Evolutionary conservation across 2,797 vertebrate species (phyloP).

Genomic region (Bovichtus variegatus): DNA sequence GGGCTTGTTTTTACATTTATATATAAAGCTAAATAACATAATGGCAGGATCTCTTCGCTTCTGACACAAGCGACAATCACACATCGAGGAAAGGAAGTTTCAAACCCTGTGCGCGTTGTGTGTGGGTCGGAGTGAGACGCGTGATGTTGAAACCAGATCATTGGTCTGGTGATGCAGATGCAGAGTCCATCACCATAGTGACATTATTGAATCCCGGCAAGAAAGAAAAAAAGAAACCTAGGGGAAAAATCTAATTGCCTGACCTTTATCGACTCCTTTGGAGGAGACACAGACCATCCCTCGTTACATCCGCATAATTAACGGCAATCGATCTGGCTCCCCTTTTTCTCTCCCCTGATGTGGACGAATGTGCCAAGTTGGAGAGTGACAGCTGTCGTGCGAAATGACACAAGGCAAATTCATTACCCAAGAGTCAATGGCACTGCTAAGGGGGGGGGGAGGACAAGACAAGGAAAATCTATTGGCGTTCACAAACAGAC

Average conservation of each 20-base stretch:
- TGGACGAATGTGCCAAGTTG: slow-evolving; percentile 52
- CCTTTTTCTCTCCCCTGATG: slow-evolving; percentile 80
- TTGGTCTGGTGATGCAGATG: slow-evolving; percentile 51
- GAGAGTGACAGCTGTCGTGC: slow-evolving; percentile 78
- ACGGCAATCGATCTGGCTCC: slow-evolving; percentile 87
- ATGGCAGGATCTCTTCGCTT: neutral
- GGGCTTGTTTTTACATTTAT: neutral
- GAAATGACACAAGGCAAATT: slow-evolving; percentile 75
- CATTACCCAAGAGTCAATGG: slow-evolving; percentile 71
- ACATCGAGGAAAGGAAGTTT: too few species aligned
- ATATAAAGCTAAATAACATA: neutral
- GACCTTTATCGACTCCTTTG: slow-evolving; percentile 88
- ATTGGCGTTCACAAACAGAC: slow-evolving; percentile 47
- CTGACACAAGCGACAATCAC: neutral
- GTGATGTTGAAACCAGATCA: slow-evolving; percentile 27
- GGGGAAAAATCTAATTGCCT: slow-evolving; percentile 82
- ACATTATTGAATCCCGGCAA: slow-evolving; percentile 68
- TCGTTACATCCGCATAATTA: slow-evolving; percentile 92
- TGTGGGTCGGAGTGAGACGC: slow-evolving; percentile 25
- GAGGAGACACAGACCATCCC: slow-evolving; percentile 76
- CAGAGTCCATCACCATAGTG: slow-evolving; percentile 57
- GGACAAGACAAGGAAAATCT: slow-evolving; percentile 42
- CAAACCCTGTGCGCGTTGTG: neutral
- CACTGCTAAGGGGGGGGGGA: neutral
- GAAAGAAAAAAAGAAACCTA: neutral